These are phyloP conservation scores for Formicarius rufipectus DNA, from an alignment of 2,113 vertebrate species.

Conservation along the genomic window DNA sequence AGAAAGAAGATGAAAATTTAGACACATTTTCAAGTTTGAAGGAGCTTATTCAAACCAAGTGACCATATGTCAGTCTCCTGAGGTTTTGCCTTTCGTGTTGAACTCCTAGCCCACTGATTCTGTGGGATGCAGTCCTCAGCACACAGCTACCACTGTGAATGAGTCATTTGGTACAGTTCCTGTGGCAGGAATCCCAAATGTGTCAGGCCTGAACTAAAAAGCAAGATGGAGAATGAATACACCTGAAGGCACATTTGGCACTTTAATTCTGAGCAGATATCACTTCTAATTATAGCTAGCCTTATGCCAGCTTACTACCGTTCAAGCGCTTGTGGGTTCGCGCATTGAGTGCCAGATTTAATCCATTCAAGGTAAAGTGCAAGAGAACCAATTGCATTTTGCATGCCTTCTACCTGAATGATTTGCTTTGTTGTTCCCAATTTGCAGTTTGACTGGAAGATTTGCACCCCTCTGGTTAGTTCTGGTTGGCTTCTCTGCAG, in stretches of 20 bases:
- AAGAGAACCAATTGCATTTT: conserved; percentile 58
- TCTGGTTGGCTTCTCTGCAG: conserved; percentile 61
- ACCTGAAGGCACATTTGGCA: conserved; percentile 69
- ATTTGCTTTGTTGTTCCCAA: conserved; percentile 65
- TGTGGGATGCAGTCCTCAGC: conserved; percentile 24
- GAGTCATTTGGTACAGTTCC: conserved; percentile 67
- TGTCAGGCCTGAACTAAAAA: conserved; percentile 66
- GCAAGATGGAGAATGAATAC: conserved; percentile 57
- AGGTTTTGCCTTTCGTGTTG: conserved; percentile 40
- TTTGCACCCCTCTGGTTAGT: conserved; percentile 67
- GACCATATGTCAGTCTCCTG: conserved; percentile 55
- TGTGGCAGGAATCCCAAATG: conserved; percentile 65
- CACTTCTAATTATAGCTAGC: conserved; percentile 64
- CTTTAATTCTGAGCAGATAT: conserved; percentile 49
- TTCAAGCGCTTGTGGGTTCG: conserved; percentile 37
- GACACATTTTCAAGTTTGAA: background rate
- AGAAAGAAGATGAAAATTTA: background rate
- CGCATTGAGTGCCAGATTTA: conserved; percentile 43
- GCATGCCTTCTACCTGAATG: conserved; percentile 64
- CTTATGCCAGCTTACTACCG: conserved; percentile 60
- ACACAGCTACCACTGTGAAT: conserved; percentile 38
- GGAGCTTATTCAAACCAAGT: background rate
- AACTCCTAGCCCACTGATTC: conserved; percentile 42
- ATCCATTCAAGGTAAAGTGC: conserved; percentile 54
- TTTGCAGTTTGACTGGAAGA: conserved; percentile 64